Conservation (phyloP, 2,888 invertebrate genomes). For the Dexiosoma caninum region DNA sequence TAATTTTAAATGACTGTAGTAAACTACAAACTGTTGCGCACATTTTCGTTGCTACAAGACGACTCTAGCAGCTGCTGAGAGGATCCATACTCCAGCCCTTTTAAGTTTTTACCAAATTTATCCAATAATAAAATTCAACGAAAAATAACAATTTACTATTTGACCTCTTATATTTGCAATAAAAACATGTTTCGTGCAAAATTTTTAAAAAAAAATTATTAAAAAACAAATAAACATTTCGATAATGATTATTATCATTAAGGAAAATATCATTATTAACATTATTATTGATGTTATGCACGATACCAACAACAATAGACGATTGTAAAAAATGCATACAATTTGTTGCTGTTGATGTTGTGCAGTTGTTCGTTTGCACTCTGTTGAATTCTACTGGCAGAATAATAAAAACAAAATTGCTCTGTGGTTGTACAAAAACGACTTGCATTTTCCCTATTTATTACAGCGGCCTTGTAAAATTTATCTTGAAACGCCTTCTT, state of each 20-base stretch:
- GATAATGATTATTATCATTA: constrained; percentile 1
- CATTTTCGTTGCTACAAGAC: no score
- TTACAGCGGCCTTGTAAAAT: no score
- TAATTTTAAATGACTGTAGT: no score
- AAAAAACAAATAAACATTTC: constrained; percentile 22
- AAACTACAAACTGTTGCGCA: no score
- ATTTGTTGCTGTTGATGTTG: constrained; percentile 9
- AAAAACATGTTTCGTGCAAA: constrained; percentile 19
- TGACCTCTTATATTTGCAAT: not conserved
- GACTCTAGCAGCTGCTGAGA: no score
- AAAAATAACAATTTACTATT: no score
- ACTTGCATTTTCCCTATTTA: not conserved
- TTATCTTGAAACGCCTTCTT: no score
- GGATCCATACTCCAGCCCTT: no score
- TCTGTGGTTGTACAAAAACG: not conserved
- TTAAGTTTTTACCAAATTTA: no score
- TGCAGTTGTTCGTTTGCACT: not conserved
- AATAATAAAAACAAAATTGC: not conserved
- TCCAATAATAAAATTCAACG: no score
- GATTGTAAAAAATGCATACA: constrained; percentile 11
- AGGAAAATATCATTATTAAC: constrained; percentile 14
- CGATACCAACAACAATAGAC: constrained; percentile 25
- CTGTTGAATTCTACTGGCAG: constrained; percentile 7
- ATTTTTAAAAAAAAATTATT: not conserved
- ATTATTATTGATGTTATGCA: constrained; percentile 21